Evolutionary conservation across 1,140 invertebrate genomes (phyloP).

Genomic region (Bombus balteatus): DNA sequence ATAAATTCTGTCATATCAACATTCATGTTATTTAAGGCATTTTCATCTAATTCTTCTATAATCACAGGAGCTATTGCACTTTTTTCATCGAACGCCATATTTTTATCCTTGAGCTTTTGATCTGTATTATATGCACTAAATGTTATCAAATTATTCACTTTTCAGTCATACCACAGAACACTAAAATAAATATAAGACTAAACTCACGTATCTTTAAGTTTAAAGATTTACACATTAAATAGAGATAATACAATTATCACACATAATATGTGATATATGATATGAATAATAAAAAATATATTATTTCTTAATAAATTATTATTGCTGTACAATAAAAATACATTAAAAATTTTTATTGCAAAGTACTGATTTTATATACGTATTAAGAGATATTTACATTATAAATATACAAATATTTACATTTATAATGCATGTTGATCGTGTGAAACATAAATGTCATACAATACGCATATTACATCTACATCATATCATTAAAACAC

Average conservation of each 20-base stretch:
- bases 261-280: neutral
- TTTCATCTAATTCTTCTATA: conserved; percentile 79
- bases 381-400: neutral
- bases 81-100: conserved; percentile 23
- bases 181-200: conserved; percentile 12
- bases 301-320: neutral
- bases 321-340: neutral
- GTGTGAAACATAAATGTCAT: neutral
- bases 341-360: no score
- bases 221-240: neutral
- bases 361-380: neutral
- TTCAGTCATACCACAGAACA: neutral
- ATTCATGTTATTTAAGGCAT: conserved; percentile 64
- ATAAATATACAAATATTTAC: no score
- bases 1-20: conserved; percentile 78
- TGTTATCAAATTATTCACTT: conserved; percentile 14
- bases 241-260: no score
- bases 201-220: neutral
- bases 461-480: neutral
- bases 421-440: neutral
- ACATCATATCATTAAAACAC: neutral
- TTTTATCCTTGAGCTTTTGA: neutral
- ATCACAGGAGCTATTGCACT: conserved; percentile 71
- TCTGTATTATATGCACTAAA: neutral
- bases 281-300: neutral